These are phyloP conservation scores for Magallana angulata DNA, from an alignment of 1,140 invertebrate species.

Conservation along the genomic window DNA sequence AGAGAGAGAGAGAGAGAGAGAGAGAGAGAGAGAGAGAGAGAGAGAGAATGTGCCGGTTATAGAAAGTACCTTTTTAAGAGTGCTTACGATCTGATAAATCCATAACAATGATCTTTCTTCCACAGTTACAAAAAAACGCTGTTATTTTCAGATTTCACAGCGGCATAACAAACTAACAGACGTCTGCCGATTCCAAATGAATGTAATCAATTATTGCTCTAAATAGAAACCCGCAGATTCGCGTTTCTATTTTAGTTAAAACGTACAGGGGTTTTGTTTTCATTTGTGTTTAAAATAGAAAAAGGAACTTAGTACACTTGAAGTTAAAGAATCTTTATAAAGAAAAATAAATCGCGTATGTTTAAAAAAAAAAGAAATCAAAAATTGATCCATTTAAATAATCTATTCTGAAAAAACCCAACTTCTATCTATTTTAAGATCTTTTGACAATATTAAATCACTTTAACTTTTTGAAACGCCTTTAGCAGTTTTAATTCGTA, in stretches of 20 bases:
- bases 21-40: conserved; percentile 12
- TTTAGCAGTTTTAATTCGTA: background rate
- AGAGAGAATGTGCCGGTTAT: no score
- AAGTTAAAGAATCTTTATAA: background rate
- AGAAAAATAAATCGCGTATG: background rate
- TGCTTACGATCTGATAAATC: background rate
- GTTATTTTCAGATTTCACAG: no score
- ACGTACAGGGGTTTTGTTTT: background rate
- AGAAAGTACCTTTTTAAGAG: background rate
- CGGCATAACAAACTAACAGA: background rate
- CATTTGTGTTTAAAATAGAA: background rate
- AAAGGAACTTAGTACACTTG: background rate
- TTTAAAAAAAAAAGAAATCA: background rate
- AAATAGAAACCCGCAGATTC: background rate
- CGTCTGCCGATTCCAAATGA: background rate
- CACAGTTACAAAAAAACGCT: background rate
- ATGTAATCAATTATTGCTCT: background rate
- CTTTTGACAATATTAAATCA: background rate
- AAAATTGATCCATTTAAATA: background rate
- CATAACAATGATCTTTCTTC: background rate
- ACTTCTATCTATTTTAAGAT: conserved; percentile 2
- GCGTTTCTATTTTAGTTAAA: background rate
- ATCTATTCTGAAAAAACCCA: background rate
- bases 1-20: conserved; percentile 8
- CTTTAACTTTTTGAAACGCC: background rate